These are phyloP conservation scores for Capitulum mitella DNA, from an alignment of 2,888 invertebrate species.

Conservation along the genomic window DNA sequence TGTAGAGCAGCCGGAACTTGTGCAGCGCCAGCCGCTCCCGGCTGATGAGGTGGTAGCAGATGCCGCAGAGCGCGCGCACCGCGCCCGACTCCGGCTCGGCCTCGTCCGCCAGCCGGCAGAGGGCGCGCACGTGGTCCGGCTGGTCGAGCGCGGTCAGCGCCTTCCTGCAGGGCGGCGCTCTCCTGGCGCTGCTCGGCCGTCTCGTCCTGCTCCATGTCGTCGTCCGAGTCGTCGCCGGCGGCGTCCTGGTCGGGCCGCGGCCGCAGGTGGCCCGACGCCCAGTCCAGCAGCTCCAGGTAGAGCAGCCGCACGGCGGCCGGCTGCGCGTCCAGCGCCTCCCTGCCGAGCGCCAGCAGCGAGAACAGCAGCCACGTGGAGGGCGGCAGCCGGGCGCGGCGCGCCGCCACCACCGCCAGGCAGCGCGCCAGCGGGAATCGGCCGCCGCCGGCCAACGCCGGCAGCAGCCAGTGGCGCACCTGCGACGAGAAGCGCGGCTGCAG, in stretches of 20 bases:
- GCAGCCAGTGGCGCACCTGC: constrained; percentile 59
- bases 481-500: constrained; percentile 59
- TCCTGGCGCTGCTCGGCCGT: neutral
- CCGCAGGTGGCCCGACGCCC: constrained; percentile 9
- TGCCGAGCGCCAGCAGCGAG: constrained; percentile 60
- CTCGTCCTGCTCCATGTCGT: neutral
- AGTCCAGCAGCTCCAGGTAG: constrained; percentile 11
- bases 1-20: constrained; percentile 71
- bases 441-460: constrained; percentile 58
- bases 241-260: neutral
- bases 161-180: neutral
- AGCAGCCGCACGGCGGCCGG: constrained; percentile 8
- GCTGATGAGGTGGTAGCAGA: constrained; percentile 75
- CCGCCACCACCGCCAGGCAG: constrained; percentile 32
- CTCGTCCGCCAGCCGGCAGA: constrained; percentile 31
- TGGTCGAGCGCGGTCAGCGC: neutral
- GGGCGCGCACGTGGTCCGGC: neutral
- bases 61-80: constrained; percentile 61
- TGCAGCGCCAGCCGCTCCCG: constrained; percentile 74
- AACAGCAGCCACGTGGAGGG: constrained; percentile 61
- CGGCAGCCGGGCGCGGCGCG: constrained; percentile 28
- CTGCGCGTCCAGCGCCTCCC: neutral
- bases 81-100: constrained; percentile 47
- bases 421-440: constrained; percentile 44
- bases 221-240: neutral